Conservation (phyloP, 2,888 invertebrate genomes). For the Yponomeuta sedellus region DNA sequence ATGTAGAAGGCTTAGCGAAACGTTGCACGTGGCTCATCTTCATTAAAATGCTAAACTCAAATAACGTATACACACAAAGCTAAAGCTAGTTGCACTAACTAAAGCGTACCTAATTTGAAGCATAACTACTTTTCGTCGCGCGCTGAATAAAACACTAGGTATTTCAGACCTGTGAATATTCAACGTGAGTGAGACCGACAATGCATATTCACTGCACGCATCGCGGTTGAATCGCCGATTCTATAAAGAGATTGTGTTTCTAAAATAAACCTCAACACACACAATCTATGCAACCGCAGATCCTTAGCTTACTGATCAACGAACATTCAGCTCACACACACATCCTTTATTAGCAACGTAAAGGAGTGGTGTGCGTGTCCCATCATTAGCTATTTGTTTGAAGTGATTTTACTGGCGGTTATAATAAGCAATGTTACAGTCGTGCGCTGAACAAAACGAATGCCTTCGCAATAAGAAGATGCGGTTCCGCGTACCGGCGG, state of each 20-base stretch:
- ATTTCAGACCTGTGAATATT: constrained; percentile 9
- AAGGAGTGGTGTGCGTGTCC: not conserved
- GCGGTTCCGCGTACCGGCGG: constrained; percentile 61
- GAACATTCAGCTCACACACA: not conserved
- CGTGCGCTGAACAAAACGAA: constrained; percentile 54
- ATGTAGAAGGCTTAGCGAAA: not conserved
- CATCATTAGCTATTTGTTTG: not conserved
- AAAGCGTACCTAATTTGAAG: not conserved
- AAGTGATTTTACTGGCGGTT: not conserved
- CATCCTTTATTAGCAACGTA: not conserved
- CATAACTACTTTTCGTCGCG: constrained; percentile 1
- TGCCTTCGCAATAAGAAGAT: constrained; percentile 61
- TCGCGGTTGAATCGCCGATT: constrained; percentile 24
- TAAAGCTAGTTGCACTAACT: constrained; percentile 3
- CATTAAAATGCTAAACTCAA: not conserved
- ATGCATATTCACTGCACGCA: constrained; percentile 16
- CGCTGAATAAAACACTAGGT: not conserved
- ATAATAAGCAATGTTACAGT: constrained; percentile 26
- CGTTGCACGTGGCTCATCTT: not conserved
- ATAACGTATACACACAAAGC: not conserved
- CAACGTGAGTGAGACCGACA: constrained; percentile 11
- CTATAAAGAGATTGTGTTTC: constrained; percentile 42
- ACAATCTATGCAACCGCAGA: constrained; percentile 5
- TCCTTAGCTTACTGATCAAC: not conserved
- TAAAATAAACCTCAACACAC: constrained; percentile 51